These are phyloP conservation scores for Netelia inedita DNA, from an alignment of 2,888 invertebrate genomes.

Conservation along the genomic window DNA sequence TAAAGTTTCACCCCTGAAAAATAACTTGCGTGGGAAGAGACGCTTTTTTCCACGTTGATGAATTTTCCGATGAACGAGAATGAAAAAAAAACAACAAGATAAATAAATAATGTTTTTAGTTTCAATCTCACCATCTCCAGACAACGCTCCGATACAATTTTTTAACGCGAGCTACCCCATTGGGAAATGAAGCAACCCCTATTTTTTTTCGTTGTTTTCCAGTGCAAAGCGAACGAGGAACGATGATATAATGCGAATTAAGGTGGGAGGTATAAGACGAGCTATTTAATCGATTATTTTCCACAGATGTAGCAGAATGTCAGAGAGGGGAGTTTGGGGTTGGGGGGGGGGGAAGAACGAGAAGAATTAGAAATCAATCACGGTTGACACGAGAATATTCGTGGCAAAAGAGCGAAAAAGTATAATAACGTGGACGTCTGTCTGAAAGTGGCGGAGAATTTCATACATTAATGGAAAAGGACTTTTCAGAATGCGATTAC, in stretches of 20 bases:
- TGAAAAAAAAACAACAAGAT: neutral
- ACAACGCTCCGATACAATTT: neutral
- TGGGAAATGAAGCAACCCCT: neutral
- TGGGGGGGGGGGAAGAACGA: too few species aligned
- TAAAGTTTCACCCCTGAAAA: too few species aligned
- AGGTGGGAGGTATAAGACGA: neutral
- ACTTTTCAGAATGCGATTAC: conserved; percentile 46
- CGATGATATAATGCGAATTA: conserved; percentile 5
- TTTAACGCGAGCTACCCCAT: neutral
- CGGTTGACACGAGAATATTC: conserved; percentile 18
- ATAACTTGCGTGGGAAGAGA: too few species aligned
- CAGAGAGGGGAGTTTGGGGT: neutral
- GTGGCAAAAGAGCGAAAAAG: neutral
- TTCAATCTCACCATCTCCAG: neutral
- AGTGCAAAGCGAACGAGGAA: neutral
- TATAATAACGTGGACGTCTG: neutral
- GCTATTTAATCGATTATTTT: conserved; percentile 11
- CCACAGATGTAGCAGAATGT: neutral
- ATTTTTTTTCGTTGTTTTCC: neutral
- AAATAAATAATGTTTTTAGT: neutral
- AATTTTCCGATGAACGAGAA: too few species aligned
- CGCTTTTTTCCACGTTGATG: too few species aligned
- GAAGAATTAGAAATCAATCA: conserved; percentile 27
- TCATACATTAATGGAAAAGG: conserved; percentile 44
- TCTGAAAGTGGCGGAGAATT: conserved; percentile 19